Evolutionary conservation across 1,140 invertebrate species (phyloP).

Genomic region (Forficula auricularia): DNA sequence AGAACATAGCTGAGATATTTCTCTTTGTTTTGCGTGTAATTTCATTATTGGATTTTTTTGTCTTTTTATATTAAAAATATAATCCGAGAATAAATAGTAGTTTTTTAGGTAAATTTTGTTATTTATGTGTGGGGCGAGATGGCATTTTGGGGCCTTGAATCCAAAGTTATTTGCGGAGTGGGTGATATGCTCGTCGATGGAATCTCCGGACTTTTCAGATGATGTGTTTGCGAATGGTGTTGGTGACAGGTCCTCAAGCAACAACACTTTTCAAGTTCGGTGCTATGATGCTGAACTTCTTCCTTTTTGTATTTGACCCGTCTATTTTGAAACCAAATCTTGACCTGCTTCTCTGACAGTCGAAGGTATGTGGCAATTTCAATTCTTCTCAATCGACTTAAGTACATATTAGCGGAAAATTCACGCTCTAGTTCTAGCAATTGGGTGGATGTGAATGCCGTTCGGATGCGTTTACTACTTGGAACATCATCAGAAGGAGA

Average conservation of each 20-base stretch:
- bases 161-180: no score
- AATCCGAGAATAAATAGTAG: no score
- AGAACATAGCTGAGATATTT: no score
- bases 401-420: conserved; percentile 77
- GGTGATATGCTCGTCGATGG: no score
- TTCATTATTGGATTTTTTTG: no score
- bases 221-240: no score
- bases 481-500: conserved; percentile 24
- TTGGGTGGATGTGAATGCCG: conserved; percentile 84
- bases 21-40: no score
- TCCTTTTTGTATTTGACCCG: conserved; percentile 84
- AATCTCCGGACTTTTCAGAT: no score
- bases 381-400: conserved; percentile 72
- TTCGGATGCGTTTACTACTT: conserved; percentile 66
- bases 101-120: no score
- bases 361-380: conserved; percentile 78
- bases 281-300: conserved; percentile 26
- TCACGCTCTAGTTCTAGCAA: conserved; percentile 79
- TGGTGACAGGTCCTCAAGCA: conserved; percentile 29
- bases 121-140: no score
- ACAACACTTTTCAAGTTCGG: conserved; percentile 32
- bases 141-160: no score
- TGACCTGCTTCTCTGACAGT: conserved; percentile 82
- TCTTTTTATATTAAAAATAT: no score
- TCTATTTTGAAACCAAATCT: conserved; percentile 87